Evolutionary conservation across 2,888 invertebrate genomes (phyloP).

Genomic region (Epicampocera succincta): DNA sequence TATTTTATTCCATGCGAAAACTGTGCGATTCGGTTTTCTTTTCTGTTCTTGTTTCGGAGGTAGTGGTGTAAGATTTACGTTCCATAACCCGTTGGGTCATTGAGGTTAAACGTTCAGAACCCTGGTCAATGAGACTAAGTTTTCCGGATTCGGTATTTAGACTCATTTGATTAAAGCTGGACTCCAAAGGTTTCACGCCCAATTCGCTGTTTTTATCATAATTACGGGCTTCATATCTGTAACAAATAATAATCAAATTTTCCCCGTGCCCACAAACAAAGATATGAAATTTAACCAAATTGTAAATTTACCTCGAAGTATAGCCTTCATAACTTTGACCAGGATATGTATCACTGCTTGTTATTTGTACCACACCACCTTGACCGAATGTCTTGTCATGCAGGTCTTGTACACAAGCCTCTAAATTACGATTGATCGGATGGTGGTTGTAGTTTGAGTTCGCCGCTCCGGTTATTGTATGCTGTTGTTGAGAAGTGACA

Average conservation of each 20-base stretch:
- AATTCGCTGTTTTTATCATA: conserved; percentile 78
- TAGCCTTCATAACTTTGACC: conserved; percentile 85
- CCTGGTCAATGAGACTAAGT: conserved; percentile 79
- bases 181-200: conserved; percentile 77
- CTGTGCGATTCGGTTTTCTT: conserved; percentile 81
- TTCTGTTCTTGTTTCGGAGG: conserved; percentile 80
- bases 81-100: conserved; percentile 82
- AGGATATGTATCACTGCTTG: conserved; percentile 75
- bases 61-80: conserved; percentile 80
- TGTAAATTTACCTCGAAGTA: conserved; percentile 84
- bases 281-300: not conserved
- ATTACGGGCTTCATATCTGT: conserved; percentile 81
- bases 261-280: not conserved
- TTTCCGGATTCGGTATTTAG: conserved; percentile 80
- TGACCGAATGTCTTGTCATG: conserved; percentile 82
- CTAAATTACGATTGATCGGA: conserved; percentile 78
- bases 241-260: conserved; percentile 41
- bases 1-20: conserved; percentile 80
- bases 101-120: conserved; percentile 80
- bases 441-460: conserved; percentile 48
- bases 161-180: conserved; percentile 80
- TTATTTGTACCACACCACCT: conserved; percentile 78
- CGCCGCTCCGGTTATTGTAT: conserved; percentile 39
- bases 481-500: conserved; percentile 71
- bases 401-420: conserved; percentile 81